These are phyloP conservation scores for Emydura subglobosa DNA, from an alignment of 2,113 vertebrate genomes.

Conservation along the genomic window DNA sequence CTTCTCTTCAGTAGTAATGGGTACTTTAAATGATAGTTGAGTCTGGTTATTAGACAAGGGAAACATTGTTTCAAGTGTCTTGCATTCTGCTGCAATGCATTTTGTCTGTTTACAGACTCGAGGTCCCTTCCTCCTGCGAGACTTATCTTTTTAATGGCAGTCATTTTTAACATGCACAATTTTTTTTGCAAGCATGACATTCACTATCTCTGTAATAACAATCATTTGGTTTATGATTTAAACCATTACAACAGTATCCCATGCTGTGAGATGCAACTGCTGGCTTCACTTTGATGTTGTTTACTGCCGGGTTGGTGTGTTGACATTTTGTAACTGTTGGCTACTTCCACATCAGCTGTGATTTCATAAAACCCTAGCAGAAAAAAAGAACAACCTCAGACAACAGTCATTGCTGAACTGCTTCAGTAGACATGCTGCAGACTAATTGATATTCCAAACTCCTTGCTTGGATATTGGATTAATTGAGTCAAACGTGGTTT, in stretches of 20 bases:
- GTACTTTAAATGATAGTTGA: conserved; percentile 45
- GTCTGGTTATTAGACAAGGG: conserved; percentile 55
- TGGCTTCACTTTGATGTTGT: conserved; percentile 53
- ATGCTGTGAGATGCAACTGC: conserved; percentile 52
- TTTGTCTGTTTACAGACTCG: conserved; percentile 63
- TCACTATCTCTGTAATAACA: conserved; percentile 64
- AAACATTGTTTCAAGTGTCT: conserved; percentile 9
- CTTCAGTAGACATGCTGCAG: neutral
- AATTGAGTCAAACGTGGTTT: neutral
- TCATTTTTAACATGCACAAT: conserved; percentile 71
- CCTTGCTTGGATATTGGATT: neutral
- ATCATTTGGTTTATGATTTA: conserved; percentile 71
- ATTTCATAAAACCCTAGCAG: conserved; percentile 40
- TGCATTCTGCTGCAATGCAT: conserved; percentile 15
- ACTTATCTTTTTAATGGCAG: conserved; percentile 68
- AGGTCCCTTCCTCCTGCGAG: conserved; percentile 51
- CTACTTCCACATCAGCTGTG: conserved; percentile 46
- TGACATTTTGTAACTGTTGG: conserved; percentile 68
- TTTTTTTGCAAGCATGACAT: conserved; percentile 62
- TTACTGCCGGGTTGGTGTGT: conserved; percentile 53
- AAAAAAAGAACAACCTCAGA: conserved; percentile 38
- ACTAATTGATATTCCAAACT: neutral
- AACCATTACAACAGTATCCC: conserved; percentile 54
- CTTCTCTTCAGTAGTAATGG: neutral
- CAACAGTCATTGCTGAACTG: neutral